Conservation (phyloP, 92 coral and sea anemone species). For the Porites divaricata region DNA sequence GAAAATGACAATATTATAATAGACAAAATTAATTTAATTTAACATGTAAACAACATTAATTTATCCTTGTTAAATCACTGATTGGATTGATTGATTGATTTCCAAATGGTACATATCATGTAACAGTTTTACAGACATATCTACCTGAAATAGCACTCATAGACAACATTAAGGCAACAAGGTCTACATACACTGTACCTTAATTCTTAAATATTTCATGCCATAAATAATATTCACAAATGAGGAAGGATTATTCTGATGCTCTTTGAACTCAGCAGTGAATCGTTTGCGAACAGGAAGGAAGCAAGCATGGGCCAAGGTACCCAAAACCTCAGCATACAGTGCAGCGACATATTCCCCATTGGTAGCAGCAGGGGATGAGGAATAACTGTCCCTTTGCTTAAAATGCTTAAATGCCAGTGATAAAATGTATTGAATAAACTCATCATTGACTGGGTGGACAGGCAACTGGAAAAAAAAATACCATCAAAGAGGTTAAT, state of each 20-base stretch:
- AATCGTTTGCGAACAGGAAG: slow-evolving; percentile 87
- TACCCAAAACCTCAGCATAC: slow-evolving; percentile 98
- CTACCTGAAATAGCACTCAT: too few relatives aligned
- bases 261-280: slow-evolving; percentile 90
- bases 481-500: background rate
- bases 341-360: slow-evolving; percentile 92
- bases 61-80: too few relatives aligned
- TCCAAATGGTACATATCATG: too few relatives aligned
- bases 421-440: slow-evolving; percentile 78
- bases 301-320: slow-evolving; percentile 91
- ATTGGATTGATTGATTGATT: too few relatives aligned
- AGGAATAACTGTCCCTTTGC: slow-evolving; percentile 79
- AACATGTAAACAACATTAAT: too few relatives aligned
- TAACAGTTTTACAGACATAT: too few relatives aligned
- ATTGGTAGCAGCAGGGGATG: slow-evolving; percentile 89
- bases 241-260: slow-evolving; percentile 78
- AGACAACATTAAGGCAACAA: background rate
- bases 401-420: slow-evolving; percentile 96
- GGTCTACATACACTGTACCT: slow-evolving; percentile 73
- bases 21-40: background rate
- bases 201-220: slow-evolving; percentile 98
- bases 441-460: slow-evolving; percentile 94
- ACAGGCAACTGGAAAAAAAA: slow-evolving; percentile 80
- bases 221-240: slow-evolving; percentile 97
- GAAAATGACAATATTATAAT: background rate